A percentile compares a stretch with the other conserved stretches of the same genome.
These are phyloP conservation scores for Hydrochoerus hydrochaeris DNA, from an alignment of 2,113 vertebrate species.

Conservation along the genomic window DNA sequence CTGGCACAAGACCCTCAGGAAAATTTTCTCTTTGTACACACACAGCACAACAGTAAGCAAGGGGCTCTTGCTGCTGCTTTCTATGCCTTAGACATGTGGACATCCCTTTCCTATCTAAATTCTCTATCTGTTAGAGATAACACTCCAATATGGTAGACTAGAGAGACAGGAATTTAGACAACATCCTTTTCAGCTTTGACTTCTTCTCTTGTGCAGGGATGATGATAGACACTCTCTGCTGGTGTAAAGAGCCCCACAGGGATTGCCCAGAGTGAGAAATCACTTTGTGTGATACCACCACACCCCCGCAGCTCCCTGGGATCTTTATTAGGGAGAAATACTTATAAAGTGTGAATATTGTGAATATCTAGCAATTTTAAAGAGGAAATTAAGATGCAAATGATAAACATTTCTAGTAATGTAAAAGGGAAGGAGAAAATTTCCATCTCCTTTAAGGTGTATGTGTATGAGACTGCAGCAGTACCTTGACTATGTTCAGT, in stretches of 20 bases:
- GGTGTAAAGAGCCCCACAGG: background rate
- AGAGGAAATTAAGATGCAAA: background rate
- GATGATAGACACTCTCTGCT: too few species aligned
- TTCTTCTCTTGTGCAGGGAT: background rate
- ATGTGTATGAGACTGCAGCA: background rate
- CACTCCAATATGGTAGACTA: too few species aligned
- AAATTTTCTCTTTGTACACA: background rate
- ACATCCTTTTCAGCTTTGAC: background rate
- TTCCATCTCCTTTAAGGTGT: background rate
- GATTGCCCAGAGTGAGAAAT: background rate
- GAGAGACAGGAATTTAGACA: background rate
- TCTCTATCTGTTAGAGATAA: background rate
- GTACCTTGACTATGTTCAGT: background rate
- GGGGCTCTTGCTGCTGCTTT: background rate
- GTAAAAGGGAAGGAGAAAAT: background rate
- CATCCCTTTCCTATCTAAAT: background rate
- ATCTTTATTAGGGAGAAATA: background rate
- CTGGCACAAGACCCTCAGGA: background rate
- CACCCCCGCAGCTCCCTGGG: background rate
- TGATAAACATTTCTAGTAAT: background rate
- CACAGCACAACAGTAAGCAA: background rate
- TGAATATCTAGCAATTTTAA: background rate
- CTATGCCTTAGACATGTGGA: background rate
- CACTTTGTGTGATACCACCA: fast-evolving
- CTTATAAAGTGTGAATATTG: background rate